Evolutionary conservation across 1,140 invertebrate species (phyloP), one percentile per base, ranked within the genome.

Genomic region (Polyergus mexicanus): DNA sequence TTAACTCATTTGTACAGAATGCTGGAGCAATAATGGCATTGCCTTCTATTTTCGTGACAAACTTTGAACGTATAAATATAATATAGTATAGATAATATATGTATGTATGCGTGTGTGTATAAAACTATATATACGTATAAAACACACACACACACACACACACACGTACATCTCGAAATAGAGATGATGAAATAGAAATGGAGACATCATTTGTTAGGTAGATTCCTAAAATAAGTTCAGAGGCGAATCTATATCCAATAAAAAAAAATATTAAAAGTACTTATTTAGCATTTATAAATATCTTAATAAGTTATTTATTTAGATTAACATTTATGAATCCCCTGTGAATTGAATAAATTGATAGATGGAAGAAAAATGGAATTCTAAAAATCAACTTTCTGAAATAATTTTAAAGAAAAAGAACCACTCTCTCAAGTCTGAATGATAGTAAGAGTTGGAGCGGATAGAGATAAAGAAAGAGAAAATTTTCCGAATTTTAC

Each of bases 1-100:
- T 78, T 68, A 25, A 78, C n/a, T 68, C 22, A 25, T 69, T 80
- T 69, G 69, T 69, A 69, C n/a, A n/a, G n/a, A n/a, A 8, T 8
- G 6, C 63, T 69, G 32, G 32, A 4, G 38, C 44, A 69, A 51
- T 19, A 51, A 51, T 51, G 13, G 8, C 44, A 47, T 47, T 47
- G 44, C 10, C n/a, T 54, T 25, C n/a, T 7, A 38, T 51, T 68
- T 56, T 68, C 19, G 32, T 32, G 10, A 66, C 38, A 8, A 56
- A 38, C 25, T 38, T 25, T 2, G 2, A 38, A 78, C 10, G 13
- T 35, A 41, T 13, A 41, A 51, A 51, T 19, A 51, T 51, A 51
- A 51, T 19, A 51, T 51, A 47, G 19, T 51, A 51, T 51, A 51
- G 13, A 51, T 51, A 51, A 51, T 47, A 47, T 13, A 47, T 16